A percentile compares a stretch with the other conserved stretches of the same genome.
phyloP scores from a whole-genome alignment of 2,797 vertebrate genomes.

The Thalassophryne amazonica region DNA sequence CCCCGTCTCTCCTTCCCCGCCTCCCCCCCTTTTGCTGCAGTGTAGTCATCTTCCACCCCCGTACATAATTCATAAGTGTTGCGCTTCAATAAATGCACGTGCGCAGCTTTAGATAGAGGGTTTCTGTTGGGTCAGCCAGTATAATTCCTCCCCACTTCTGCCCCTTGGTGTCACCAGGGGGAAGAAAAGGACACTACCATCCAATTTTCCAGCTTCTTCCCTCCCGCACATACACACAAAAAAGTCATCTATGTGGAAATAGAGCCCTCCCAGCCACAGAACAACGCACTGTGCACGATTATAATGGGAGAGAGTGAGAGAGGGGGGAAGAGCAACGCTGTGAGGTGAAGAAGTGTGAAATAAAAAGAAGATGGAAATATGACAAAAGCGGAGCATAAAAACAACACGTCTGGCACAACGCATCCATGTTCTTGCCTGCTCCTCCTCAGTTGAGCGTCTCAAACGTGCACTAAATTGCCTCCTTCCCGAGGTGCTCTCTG shows the following conservation, averaged over 20 bases:
- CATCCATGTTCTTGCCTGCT: constrained; percentile 24
- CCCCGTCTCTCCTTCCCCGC: neutral
- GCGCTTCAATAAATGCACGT: constrained; percentile 63
- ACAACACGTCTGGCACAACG: constrained; percentile 27
- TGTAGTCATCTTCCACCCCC: constrained; percentile 31
- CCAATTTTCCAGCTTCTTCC: constrained; percentile 58
- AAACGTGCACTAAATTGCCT: constrained; percentile 49
- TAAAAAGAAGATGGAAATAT: constrained; percentile 18
- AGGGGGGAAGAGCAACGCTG: neutral
- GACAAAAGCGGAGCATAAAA: constrained; percentile 15
- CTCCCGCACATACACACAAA: no score
- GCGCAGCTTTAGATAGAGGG: constrained; percentile 52
- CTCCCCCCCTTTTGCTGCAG: constrained; percentile 27
- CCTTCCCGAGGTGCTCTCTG: constrained; percentile 37
- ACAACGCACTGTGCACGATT: constrained; percentile 49
- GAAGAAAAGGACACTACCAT: constrained; percentile 35
- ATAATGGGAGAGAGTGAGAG: constrained; percentile 37
- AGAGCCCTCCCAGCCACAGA: constrained; percentile 45
- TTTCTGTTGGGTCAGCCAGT: constrained; percentile 36
- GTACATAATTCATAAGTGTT: constrained; percentile 69
- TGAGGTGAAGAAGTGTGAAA: constrained; percentile 3
- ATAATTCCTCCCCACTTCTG: constrained; percentile 45
- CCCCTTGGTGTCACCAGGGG: constrained; percentile 2
- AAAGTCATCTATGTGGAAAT: constrained; percentile 71
- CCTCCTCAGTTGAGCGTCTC: constrained; percentile 37